Percentiles rank a stretch among this genome's conserved stretches.
Evolutionary conservation across 2,113 vertebrate species (phyloP).

Genomic region (Tragelaphus scriptus): DNA sequence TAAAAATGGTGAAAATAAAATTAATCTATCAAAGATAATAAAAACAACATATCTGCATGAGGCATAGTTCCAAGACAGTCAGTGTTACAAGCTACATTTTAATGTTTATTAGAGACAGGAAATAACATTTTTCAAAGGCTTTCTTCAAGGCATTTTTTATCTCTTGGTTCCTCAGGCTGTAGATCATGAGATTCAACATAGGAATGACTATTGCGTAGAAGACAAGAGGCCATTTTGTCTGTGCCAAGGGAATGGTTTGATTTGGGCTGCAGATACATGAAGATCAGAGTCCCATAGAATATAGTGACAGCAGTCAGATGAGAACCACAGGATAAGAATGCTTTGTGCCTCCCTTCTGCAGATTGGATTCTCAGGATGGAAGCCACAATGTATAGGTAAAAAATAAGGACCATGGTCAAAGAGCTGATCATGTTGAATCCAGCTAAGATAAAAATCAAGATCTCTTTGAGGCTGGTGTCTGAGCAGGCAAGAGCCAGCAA

Average conservation of each 20-base stretch:
- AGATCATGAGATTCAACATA: conserved; percentile 37
- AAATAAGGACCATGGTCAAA: conserved; percentile 10
- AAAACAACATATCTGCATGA: background rate
- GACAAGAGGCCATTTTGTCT: no score
- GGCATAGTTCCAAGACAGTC: background rate
- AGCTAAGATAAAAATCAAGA: conserved; percentile 54
- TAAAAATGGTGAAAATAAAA: background rate
- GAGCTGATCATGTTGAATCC: conserved; percentile 48
- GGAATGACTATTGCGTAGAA: background rate
- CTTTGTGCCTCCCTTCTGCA: background rate
- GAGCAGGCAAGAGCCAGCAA: conserved; percentile 52
- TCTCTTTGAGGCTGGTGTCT: conserved; percentile 48
- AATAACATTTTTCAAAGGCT: background rate
- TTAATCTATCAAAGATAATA: background rate
- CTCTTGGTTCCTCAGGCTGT: background rate
- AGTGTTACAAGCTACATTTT: background rate
- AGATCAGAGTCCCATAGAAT: conserved; percentile 43
- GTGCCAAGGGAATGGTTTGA: conserved; percentile 34
- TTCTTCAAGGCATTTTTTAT: background rate
- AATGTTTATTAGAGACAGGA: background rate
- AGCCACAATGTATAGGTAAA: conserved; percentile 3
- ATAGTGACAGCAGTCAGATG: conserved; percentile 29
- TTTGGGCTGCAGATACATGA: conserved; percentile 34
- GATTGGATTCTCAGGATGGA: conserved; percentile 40
- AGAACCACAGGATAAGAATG: conserved; percentile 1